Conservation (phyloP, 2,113 vertebrate species). For the Amphiprion percula region DNA sequence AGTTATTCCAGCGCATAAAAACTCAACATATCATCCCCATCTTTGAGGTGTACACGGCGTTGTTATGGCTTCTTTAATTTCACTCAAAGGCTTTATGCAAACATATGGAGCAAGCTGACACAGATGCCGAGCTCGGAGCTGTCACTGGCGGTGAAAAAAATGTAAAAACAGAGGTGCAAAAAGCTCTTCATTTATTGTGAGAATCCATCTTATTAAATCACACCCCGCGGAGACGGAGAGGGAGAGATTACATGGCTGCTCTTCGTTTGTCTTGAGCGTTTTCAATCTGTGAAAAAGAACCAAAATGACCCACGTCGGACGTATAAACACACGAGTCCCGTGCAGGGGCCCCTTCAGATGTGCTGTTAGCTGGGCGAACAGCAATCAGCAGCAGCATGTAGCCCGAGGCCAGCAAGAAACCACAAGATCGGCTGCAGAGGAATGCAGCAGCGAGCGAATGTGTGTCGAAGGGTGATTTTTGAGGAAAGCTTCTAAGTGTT, state of each 20-base stretch:
- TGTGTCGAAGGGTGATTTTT: constrained; percentile 68
- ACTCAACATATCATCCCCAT: constrained; percentile 13
- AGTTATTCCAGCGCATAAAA: constrained; percentile 8
- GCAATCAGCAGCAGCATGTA: constrained; percentile 68
- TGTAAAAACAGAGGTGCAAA: constrained; percentile 46
- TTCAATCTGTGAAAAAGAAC: constrained; percentile 54
- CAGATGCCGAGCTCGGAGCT: neutral
- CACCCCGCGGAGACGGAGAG: constrained; percentile 43
- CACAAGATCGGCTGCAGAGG: constrained; percentile 35
- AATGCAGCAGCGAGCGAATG: constrained; percentile 32
- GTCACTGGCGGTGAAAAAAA: constrained; percentile 32
- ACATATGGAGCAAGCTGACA: neutral
- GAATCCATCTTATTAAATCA: constrained; percentile 64
- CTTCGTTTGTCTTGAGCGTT: constrained; percentile 62
- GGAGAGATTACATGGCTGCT: constrained; percentile 39
- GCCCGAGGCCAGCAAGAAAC: constrained; percentile 63
- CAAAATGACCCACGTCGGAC: constrained; percentile 46
- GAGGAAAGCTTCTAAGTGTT: constrained; percentile 72
- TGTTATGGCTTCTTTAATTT: constrained; percentile 16
- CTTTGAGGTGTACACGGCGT: neutral
- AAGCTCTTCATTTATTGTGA: constrained; percentile 41
- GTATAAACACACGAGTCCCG: neutral
- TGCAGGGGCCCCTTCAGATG: constrained; percentile 64
- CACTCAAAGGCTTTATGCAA: constrained; percentile 1
- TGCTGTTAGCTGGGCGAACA: constrained; percentile 53